These are phyloP conservation scores for Tinea trinotella DNA, from an alignment of 2,888 invertebrate species.

Conservation along the genomic window DNA sequence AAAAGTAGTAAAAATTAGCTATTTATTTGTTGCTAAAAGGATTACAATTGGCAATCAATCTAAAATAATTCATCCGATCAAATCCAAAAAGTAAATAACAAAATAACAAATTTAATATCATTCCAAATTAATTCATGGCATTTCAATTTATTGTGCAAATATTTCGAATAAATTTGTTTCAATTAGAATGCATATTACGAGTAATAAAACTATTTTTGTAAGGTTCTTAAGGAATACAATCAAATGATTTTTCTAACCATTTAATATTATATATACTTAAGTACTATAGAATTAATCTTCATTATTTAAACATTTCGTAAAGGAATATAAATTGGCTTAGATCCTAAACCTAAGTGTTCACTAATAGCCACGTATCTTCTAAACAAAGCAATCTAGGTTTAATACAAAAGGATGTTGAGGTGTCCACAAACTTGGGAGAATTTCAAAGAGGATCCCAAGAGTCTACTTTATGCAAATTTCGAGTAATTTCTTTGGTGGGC, in stretches of 20 bases:
- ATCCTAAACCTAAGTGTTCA: not conserved
- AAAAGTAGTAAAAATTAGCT: no score
- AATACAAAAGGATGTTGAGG: conserved; percentile 42
- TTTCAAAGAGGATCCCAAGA: conserved; percentile 59
- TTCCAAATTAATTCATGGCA: not conserved
- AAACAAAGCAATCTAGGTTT: conserved; percentile 18
- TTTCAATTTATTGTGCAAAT: not conserved
- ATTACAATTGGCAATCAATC: not conserved
- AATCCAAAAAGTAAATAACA: not conserved
- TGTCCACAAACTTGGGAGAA: conserved; percentile 56
- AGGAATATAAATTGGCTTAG: not conserved
- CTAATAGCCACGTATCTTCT: conserved; percentile 6
- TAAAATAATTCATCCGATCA: not conserved
- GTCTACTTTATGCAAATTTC: conserved; percentile 66
- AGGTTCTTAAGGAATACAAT: no score
- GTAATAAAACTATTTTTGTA: no score
- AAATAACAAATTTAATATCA: not conserved
- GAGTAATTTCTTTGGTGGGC: conserved; percentile 63
- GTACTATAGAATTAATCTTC: no score
- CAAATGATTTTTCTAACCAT: no score
- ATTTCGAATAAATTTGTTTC: not conserved
- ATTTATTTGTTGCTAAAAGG: no score
- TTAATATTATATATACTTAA: no score
- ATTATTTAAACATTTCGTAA: no score
- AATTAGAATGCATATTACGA: no score